Evolutionary conservation across 2,797 vertebrate genomes (phyloP), one percentile per base, ranked within the genome.

Genomic region (Sparidentex hasta): DNA sequence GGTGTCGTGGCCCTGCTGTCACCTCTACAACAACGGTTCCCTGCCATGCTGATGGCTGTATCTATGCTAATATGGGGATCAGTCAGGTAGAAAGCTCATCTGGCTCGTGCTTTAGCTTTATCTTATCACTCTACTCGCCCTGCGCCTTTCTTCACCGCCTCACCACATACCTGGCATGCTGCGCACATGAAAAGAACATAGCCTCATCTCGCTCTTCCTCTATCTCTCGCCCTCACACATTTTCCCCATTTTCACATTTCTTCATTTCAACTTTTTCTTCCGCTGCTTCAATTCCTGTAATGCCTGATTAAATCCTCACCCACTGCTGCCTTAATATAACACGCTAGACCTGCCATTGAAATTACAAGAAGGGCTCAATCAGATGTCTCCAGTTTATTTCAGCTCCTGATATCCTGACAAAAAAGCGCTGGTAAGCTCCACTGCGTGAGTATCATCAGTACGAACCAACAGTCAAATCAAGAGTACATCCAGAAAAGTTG

Each of bases 61-160:
- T 95, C 95, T 96, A 94, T 95, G 95, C 92, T 94, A 95, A 95
- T 95, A 89, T 85, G 75, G 80, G 91, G 90, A 92, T 93, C 89
- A 93, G 90, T 76, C 44, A 78, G 82, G 78, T 79, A 74, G 75
- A 86, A 80, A 76, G 87, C 90, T 92, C 85, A 90, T 92, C 89
- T 91, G 85, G 81, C 78, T 82, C 46, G 65, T 86, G 86, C 87
- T 44, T 76, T 83, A 58, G 83, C 87, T 87, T 94, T 96, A 96
- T 96, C 94, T 96, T 93, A 95, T 95, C 93, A 88, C 54, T 65
- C 64, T 80, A 14, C 81, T 85, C 29, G 51, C 76, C 69, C 68
- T 3, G 44, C 78, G 81, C 68, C 66, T 62, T 76, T 84, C 79
- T 83, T 79, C 82, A 65, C 82, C 65, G 75, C 83, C 65, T 77